Conservation (phyloP, 2,797 vertebrate species). For the Heteromormyrus szaboi region DNA sequence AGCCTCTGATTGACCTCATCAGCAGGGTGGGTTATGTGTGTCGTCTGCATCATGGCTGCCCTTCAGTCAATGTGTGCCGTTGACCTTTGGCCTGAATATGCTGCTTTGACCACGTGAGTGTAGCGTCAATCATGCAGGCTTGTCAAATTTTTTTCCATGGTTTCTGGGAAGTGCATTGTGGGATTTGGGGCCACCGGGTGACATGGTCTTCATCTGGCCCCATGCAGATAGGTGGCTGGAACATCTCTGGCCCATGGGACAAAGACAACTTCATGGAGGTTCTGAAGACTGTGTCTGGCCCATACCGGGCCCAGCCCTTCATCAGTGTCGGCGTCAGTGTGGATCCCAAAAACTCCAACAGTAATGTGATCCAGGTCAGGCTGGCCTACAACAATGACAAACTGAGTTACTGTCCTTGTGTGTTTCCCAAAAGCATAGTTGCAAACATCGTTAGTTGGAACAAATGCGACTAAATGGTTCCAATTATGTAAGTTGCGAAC, state of each 20-base stretch:
- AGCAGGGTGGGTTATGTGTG: constrained; percentile 65
- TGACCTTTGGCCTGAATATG: constrained; percentile 9
- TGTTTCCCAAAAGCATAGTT: not conserved
- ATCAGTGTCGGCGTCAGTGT: constrained; percentile 84
- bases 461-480: not conserved
- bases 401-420: not conserved
- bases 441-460: not conserved
- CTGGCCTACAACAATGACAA: not conserved
- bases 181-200: not conserved
- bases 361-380: constrained; percentile 87
- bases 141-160: not conserved
- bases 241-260: constrained; percentile 83
- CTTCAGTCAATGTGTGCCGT: constrained; percentile 5
- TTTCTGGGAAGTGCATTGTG: not conserved
- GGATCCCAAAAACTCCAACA: constrained; percentile 93
- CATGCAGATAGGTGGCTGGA: constrained; percentile 86
- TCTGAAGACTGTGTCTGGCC: constrained; percentile 85
- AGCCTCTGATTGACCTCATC: constrained; percentile 85
- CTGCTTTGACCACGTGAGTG: not conserved
- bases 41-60: not conserved
- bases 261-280: constrained; percentile 91
- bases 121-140: not conserved
- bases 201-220: not conserved
- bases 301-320: constrained; percentile 83
- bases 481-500: not conserved